Evolutionary conservation across 2,113 vertebrate genomes (phyloP).

Genomic region (Pangasianodon gigas): DNA sequence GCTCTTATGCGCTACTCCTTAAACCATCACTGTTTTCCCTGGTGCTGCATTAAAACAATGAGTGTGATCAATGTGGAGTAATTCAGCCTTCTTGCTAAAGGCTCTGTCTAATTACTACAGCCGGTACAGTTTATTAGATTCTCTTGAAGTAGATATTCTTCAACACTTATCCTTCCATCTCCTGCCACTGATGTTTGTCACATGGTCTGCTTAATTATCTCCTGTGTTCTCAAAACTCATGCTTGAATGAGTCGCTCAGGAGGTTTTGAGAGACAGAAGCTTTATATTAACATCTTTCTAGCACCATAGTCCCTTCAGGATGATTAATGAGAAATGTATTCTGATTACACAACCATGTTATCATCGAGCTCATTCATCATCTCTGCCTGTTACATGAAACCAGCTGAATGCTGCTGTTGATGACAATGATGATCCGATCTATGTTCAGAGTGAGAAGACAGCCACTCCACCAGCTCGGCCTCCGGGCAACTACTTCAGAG

Average conservation of each 20-base stretch:
- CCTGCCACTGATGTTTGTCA: background rate
- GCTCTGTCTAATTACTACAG: slow-evolving; percentile 33
- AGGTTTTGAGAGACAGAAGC: background rate
- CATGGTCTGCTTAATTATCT: slow-evolving; percentile 8
- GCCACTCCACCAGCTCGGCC: slow-evolving; percentile 43
- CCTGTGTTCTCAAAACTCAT: background rate
- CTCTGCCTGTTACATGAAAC: slow-evolving; percentile 31
- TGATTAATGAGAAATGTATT: background rate
- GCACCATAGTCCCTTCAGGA: background rate
- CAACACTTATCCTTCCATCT: background rate
- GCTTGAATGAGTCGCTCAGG: slow-evolving; percentile 3
- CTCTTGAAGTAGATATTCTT: background rate
- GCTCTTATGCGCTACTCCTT: background rate
- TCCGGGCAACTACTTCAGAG: slow-evolving; percentile 73
- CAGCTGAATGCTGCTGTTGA: slow-evolving; percentile 63
- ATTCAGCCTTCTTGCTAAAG: slow-evolving; percentile 19
- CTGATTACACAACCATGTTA: slow-evolving; percentile 1
- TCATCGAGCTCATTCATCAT: background rate
- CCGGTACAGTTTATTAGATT: slow-evolving; percentile 10
- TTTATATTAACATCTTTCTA: background rate
- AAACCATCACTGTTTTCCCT: background rate
- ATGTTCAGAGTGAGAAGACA: slow-evolving; percentile 46
- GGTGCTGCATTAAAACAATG: slow-evolving; percentile 15
- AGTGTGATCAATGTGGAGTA: slow-evolving; percentile 3
- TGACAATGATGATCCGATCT: slow-evolving; percentile 58